Conservation (phyloP, 2,888 invertebrate genomes). For the Acleris laterana region DNA sequence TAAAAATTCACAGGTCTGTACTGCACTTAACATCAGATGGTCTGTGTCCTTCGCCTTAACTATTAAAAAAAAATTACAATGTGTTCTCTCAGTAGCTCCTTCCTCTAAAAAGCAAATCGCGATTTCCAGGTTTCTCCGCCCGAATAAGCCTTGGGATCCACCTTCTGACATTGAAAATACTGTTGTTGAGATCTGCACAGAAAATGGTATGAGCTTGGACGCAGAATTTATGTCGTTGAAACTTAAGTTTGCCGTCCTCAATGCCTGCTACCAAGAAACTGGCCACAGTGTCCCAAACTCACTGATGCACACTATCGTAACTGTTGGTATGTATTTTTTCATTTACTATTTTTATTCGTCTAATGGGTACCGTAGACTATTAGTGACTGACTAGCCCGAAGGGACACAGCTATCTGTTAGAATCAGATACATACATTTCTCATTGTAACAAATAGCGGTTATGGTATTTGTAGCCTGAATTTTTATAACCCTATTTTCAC, state of each 20-base stretch:
- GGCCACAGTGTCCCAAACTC: slow-evolving; percentile 93
- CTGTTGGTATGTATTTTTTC: slow-evolving; percentile 84
- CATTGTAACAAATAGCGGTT: too few species aligned
- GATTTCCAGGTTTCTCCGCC: slow-evolving; percentile 88
- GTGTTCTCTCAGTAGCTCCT: not conserved
- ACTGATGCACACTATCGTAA: slow-evolving; percentile 88
- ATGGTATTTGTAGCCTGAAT: too few species aligned
- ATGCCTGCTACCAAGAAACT: slow-evolving; percentile 88
- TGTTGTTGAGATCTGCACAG: slow-evolving; percentile 85
- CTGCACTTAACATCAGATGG: too few species aligned
- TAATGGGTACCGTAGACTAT: too few species aligned
- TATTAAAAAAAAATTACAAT: too few species aligned
- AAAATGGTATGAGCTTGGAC: slow-evolving; percentile 76
- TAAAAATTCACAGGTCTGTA: too few species aligned
- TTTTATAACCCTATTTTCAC: too few species aligned
- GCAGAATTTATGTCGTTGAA: slow-evolving; percentile 76
- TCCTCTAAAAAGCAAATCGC: not conserved
- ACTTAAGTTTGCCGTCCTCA: slow-evolving; percentile 88
- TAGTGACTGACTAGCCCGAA: not conserved
- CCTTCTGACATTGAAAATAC: slow-evolving; percentile 86
- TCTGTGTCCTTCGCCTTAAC: too few species aligned
- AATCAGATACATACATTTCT: too few species aligned
- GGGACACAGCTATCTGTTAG: too few species aligned
- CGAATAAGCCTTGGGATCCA: slow-evolving; percentile 90
- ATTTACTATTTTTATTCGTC: not conserved